Evolutionary conservation across 2,888 invertebrate species (phyloP), one percentile per base, ranked within the genome.

Genomic region (Pherbina coryleti): DNA sequence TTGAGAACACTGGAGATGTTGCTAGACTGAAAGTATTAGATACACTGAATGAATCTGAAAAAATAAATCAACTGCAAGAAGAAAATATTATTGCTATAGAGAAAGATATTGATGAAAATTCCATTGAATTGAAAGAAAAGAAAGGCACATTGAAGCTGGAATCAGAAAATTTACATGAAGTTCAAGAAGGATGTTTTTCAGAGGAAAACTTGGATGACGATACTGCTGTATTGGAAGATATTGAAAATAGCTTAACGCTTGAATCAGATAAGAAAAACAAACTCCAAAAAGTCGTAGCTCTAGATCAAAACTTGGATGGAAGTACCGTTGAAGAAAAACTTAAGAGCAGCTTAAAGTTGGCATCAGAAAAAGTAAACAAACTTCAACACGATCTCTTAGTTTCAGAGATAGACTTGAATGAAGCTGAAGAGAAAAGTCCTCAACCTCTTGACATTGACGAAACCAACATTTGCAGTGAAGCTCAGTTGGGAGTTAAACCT

Each of bases 41-140:
- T 25, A 62, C 25, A 22, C 28, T 28, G 28, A 5, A 66, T 34
- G 37, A 37, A 1, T 3, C 8, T 9, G 19, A 34, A n/a, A 17
- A 66, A 1, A 66, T 34, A 17, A 64, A 11, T 17, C 34, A 31
- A 31, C 2, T 76, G 82, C 25, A 74, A 79, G 76, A 81, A 82
- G 22, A 77, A 80, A 5, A 64, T 28, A 8, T 31, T 14, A 31
- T 31, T 64, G n/a, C 17, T 64, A 31, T 31, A 64, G 7, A n/a
- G 55, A 34, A 31, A 64, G 34, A 64, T 17, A 2, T 31, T 8
- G 5, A 31, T 34, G 31, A 28, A 17, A n/a, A 14, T 7, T 7
- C 7, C 3, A 34, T 17, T 9, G 17, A 62, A 28, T 17, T 62
- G 28, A 31, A 31, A 31, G 9, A 25, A 17, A 25, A 28, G 31